Evolutionary conservation across 2,888 invertebrate species (phyloP).

Genomic region (Protodeltote pygarga): DNA sequence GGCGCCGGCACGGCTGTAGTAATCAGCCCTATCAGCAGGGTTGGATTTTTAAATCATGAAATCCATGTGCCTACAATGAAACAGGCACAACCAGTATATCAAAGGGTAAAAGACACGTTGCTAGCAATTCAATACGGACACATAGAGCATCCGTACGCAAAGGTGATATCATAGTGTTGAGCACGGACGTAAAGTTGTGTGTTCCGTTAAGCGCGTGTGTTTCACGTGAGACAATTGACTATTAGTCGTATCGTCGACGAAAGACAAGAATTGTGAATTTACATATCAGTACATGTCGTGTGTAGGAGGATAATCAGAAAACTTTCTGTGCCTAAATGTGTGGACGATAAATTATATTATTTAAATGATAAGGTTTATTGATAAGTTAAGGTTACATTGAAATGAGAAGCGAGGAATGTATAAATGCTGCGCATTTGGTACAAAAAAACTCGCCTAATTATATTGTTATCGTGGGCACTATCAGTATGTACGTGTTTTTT

Average conservation of each 20-base stretch:
- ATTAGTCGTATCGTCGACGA: slow-evolving; percentile 27
- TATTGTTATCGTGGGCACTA: slow-evolving; percentile 46
- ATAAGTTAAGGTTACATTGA: slow-evolving; percentile 58
- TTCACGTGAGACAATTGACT: slow-evolving; percentile 27
- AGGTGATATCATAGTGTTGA: slow-evolving; percentile 75
- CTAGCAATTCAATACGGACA: slow-evolving; percentile 96
- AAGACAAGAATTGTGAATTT: slow-evolving; percentile 43
- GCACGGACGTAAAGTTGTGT: slow-evolving; percentile 21
- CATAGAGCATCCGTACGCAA: slow-evolving; percentile 93
- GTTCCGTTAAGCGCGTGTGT: too few species aligned
- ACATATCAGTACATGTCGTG: slow-evolving; percentile 40
- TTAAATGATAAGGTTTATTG: slow-evolving; percentile 59
- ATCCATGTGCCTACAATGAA: slow-evolving; percentile 92
- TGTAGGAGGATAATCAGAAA: slow-evolving; percentile 51
- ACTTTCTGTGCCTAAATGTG: slow-evolving; percentile 58
- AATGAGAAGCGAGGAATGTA: slow-evolving; percentile 45
- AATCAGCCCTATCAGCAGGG: slow-evolving; percentile 95
- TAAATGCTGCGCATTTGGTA: slow-evolving; percentile 55
- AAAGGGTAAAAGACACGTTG: slow-evolving; percentile 91
- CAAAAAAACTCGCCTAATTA: slow-evolving; percentile 51
- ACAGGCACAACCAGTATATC: slow-evolving; percentile 90
- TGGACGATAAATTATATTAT: slow-evolving; percentile 59
- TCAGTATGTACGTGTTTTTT: slow-evolving; percentile 46
- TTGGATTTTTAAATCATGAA: slow-evolving; percentile 91
- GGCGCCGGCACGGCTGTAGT: slow-evolving; percentile 99